Conservation (phyloP, 2,797 vertebrate genomes). For the Sebastes aleutianus region DNA sequence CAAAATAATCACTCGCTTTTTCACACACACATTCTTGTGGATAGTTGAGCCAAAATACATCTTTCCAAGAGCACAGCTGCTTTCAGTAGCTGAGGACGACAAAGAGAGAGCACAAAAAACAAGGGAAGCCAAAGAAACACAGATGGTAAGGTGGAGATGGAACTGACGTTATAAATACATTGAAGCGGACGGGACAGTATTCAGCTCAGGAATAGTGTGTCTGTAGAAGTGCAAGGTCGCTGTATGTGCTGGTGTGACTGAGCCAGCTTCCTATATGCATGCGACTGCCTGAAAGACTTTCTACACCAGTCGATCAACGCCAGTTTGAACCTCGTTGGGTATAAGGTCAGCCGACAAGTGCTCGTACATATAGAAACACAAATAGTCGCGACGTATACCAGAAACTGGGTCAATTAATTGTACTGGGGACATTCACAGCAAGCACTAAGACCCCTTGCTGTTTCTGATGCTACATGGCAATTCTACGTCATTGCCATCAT, state of each 20-base stretch:
- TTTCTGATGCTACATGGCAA: conserved; percentile 44
- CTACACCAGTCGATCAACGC: conserved; percentile 17
- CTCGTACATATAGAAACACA: neutral
- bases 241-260: neutral
- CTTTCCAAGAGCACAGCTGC: neutral
- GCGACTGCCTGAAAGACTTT: conserved; percentile 3
- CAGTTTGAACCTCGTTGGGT: neutral
- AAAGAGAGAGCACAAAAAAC: neutral
- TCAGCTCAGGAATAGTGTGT: neutral
- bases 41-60: neutral
- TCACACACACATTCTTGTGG: neutral
- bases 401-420: conserved; percentile 60
- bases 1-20: neutral
- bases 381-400: conserved; percentile 3
- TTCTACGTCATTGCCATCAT: conserved; percentile 52
- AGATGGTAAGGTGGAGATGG: neutral
- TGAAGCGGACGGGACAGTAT: neutral
- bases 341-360: conserved; percentile 4
- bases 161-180: neutral
- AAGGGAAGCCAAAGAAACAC: neutral
- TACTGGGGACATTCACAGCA: conserved; percentile 44
- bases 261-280: neutral
- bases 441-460: conserved; percentile 40
- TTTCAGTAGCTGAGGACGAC: conserved; percentile 11
- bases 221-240: neutral